Base-by-base conservation (phyloP, 2,888 invertebrate species). In the Drosophila sordidula region DNA sequence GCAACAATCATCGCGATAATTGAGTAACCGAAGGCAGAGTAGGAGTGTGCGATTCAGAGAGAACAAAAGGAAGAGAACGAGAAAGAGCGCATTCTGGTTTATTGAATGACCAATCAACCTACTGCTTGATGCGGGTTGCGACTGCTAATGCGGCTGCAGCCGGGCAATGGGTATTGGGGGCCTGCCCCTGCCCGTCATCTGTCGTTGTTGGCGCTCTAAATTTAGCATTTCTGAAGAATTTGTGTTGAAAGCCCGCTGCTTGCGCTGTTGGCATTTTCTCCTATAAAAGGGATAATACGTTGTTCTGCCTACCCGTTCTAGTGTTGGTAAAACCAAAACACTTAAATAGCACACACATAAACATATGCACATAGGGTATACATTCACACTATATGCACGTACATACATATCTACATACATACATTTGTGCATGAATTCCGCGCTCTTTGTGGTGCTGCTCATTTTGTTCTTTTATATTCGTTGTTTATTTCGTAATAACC, bases 101-200 rank as follows among this genome's bases (percentile, higher is more conserved):
- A 76, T 75, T 83, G 79, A 77, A 75, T 82, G 80, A 86, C 89
- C 89, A 89, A 89, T 89, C 89, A 89, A 89, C 89, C 89, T 89
- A 89, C 82, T 75, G 75, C 42, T 84, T 88, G 69, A 70, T 73
- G 70, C 68, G 66, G 70, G 57, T 46, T 58, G 54, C 38, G 63
- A 63, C 66, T 47, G 58, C 47, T 42, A 39, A 46, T 47, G 61
- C 66, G 70, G n/a, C 54, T 63, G 74, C 58, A 63, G 46, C 59
- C 32, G 56, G 51, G 46, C 22, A 59, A 51, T 54, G 72, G 45
- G 45, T 49, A 49, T 41, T 46, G 32, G 18, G 57, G 57, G 70
- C 49, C 70, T 66, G 65, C 54, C 63, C 47, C 39, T 51, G 50
- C 51, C 55, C 38, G 44, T 61, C 49, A 58, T 61, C 38, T 75